phyloP scores from a whole-genome alignment of 2,113 vertebrate species.

The Xiphias gladius region DNA sequence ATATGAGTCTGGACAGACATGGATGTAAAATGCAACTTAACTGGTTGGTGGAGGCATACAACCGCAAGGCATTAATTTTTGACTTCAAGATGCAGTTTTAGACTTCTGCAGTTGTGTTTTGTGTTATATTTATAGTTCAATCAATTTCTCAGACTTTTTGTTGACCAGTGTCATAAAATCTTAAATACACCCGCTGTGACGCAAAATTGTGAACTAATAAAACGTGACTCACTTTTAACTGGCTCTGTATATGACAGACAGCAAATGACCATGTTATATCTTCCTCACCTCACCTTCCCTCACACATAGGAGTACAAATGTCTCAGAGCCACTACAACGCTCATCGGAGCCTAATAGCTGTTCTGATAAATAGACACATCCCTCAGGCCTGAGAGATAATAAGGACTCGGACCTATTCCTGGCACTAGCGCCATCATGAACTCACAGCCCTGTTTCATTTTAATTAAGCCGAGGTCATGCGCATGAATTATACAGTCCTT shows the following conservation, averaged over 20 bases:
- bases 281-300: background rate
- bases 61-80: too few species aligned
- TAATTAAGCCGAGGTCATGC: slow-evolving; percentile 47
- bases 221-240: background rate
- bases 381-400: slow-evolving; percentile 39
- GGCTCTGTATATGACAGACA: background rate
- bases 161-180: background rate
- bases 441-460: slow-evolving; percentile 49
- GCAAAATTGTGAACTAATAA: background rate
- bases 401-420: slow-evolving; percentile 50
- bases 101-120: background rate
- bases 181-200: background rate
- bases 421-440: slow-evolving; percentile 46
- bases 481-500: slow-evolving; percentile 54
- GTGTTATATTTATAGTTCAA: background rate
- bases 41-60: too few species aligned
- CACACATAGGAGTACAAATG: background rate
- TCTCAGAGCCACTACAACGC: background rate
- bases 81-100: too few species aligned
- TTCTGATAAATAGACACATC: slow-evolving; percentile 50
- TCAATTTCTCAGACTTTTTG: background rate
- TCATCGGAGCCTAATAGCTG: slow-evolving; percentile 6
- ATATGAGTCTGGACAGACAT: too few species aligned
- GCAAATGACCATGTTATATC: background rate
- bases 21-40: too few species aligned